Base-by-base conservation (phyloP, 2,888 invertebrate genomes). In the Tiliacea citrago region DNA sequence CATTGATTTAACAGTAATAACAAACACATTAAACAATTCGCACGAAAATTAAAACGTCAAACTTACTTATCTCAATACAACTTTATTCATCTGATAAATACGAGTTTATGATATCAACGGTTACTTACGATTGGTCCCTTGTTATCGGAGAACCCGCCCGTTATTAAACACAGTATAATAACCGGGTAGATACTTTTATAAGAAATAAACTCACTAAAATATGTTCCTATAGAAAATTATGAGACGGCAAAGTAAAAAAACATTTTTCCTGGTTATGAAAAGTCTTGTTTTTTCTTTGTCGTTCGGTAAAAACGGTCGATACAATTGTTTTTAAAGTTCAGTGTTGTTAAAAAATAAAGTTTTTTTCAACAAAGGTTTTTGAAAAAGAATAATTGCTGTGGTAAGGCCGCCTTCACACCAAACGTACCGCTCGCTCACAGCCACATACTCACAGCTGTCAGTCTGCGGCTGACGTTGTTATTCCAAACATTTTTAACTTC, bases 101-200 rank as follows among this genome's bases (percentile, higher is more conserved):
- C n/a, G n/a, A n/a, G n/a, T n/a, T n/a, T 68, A 76, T 73, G 77
- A 81, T 81, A 78, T 84, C 67, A 24, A 72, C 74, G 72, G 63
- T 81, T 73, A 77, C 86, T 80, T 86, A 80, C 66, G 77, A 87
- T 83, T 63, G 78, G 83, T 79, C 73, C 70, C 87, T 88, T 86
- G 86, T 86, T 87, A 87, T 83, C 83, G 78, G 68, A 49, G 61
- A 79, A 65, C 73, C 76, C 53, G 12, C 65, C 68, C 66, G 86
- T 86, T 80, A 77, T 85, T 80, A 84, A 79, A 79, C 69, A 68
- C 61, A 66, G 47, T 60, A 77, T 78, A 83, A 82, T 80, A 84
- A 76, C 51, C 58, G 58, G 49, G 62, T 29, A 51, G 45, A 82
- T 72, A 80, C 62, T 84, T 78, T 82, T 73, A 65, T 70, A 70